phyloP scores from a whole-genome alignment of 2,113 vertebrate species.

The Lamprotornis superbus region DNA sequence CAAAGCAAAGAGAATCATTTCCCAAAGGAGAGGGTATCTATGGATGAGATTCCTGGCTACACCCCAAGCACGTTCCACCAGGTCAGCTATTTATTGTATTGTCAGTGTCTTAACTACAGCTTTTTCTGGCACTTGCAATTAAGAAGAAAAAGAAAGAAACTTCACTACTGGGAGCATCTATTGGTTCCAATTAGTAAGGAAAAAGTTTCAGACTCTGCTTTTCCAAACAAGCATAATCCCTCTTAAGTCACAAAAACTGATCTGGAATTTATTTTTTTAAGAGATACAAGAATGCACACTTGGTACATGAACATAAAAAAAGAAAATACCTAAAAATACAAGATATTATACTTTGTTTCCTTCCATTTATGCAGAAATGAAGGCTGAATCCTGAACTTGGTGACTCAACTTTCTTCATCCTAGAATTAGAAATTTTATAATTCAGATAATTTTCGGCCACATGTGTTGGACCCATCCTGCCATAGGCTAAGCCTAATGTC shows the following conservation, averaged over 20 bases:
- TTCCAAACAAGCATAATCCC: not conserved
- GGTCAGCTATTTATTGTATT: not conserved
- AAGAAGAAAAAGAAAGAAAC: not conserved
- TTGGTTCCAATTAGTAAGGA: not conserved
- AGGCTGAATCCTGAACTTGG: not conserved
- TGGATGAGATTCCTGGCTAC: not conserved
- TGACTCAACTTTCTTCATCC: not conserved
- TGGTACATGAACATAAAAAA: not conserved
- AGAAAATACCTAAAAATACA: not conserved
- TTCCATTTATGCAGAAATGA: not conserved
- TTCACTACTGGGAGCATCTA: not conserved
- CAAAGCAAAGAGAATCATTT: not conserved
- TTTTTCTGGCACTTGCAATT: constrained; percentile 4
- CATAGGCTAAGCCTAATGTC: accelerated
- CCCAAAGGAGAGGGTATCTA: not conserved
- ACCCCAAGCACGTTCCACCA: not conserved
- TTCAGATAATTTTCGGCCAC: not conserved
- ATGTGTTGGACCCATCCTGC: not conserved
- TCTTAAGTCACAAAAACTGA: not conserved
- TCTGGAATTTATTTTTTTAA: not conserved
- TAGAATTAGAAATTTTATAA: not conserved
- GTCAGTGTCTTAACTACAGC: not conserved
- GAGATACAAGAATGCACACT: not conserved
- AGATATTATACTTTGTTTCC: not conserved
- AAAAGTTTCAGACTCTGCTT: not conserved